phyloP scores from a whole-genome alignment of 2,113 vertebrate species.

The Bos javanicus region DNA sequence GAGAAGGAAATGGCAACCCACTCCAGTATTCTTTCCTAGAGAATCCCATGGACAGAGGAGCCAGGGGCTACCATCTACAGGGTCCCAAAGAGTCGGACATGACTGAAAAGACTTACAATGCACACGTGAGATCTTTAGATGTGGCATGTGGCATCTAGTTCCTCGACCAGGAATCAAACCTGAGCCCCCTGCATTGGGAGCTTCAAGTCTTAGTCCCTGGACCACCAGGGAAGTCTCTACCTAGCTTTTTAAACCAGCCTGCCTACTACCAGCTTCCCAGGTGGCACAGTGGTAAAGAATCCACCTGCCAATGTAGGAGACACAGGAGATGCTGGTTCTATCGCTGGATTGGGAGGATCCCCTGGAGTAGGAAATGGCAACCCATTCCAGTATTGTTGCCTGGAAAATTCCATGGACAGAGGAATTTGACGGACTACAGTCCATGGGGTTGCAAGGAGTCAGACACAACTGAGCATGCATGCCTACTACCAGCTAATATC shows the following conservation, averaged over 20 bases:
- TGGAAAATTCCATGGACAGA: neutral
- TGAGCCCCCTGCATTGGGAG: neutral
- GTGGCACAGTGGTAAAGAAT: neutral
- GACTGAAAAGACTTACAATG: neutral
- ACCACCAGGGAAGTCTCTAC: neutral
- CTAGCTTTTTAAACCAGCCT: slow-evolving; percentile 11
- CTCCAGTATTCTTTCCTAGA: neutral
- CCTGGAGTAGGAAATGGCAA: neutral
- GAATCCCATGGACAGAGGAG: neutral
- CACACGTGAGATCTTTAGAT: neutral
- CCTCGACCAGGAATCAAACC: neutral
- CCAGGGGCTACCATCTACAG: neutral
- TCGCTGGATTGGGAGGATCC: neutral
- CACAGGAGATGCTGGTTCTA: neutral
- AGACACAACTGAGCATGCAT: neutral
- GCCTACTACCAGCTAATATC: neutral
- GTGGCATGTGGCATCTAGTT: neutral
- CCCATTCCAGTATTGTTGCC: neutral
- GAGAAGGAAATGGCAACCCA: neutral
- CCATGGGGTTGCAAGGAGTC: neutral
- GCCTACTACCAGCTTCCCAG: neutral
- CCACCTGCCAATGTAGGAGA: neutral
- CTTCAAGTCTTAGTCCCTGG: neutral
- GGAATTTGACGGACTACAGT: neutral
- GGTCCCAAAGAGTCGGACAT: neutral